These are phyloP conservation scores for Pristis pectinata DNA, from an alignment of 2,797 vertebrate species.

Conservation along the genomic window DNA sequence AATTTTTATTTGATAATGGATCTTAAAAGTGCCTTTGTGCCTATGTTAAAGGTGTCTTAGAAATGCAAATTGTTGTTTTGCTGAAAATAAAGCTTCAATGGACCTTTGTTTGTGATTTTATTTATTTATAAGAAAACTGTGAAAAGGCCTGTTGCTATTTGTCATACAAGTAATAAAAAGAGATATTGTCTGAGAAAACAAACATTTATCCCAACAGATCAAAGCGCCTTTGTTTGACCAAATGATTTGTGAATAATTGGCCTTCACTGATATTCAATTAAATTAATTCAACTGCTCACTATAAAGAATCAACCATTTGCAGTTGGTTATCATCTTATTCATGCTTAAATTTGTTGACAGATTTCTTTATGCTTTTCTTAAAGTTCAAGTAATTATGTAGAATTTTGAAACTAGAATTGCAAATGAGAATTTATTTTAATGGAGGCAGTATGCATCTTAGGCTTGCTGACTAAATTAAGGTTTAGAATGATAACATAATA, in stretches of 20 bases:
- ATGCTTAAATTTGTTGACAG: not conserved
- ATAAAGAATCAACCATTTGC: not conserved
- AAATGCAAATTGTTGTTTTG: not conserved
- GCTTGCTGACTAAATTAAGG: not conserved
- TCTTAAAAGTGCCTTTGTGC: no score
- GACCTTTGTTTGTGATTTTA: not conserved
- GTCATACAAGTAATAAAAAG: not conserved
- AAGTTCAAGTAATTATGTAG: not conserved
- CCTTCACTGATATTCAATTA: not conserved
- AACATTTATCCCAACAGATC: not conserved
- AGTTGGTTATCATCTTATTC: not conserved
- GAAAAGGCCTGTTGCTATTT: not conserved
- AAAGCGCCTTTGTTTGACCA: not conserved
- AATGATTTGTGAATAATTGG: not conserved
- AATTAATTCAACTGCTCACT: not conserved
- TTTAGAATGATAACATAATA: not conserved
- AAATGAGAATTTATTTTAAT: not conserved
- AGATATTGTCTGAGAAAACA: conserved; percentile 1
- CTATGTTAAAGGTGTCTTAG: no score
- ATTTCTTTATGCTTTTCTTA: not conserved
- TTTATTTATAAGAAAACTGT: not conserved
- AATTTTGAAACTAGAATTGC: not conserved
- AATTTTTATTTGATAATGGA: not conserved
- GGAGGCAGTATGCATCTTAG: not conserved
- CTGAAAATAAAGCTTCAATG: not conserved